These are phyloP conservation scores for Catocala sponsa DNA, from an alignment of 2,888 invertebrate genomes.

Conservation along the genomic window DNA sequence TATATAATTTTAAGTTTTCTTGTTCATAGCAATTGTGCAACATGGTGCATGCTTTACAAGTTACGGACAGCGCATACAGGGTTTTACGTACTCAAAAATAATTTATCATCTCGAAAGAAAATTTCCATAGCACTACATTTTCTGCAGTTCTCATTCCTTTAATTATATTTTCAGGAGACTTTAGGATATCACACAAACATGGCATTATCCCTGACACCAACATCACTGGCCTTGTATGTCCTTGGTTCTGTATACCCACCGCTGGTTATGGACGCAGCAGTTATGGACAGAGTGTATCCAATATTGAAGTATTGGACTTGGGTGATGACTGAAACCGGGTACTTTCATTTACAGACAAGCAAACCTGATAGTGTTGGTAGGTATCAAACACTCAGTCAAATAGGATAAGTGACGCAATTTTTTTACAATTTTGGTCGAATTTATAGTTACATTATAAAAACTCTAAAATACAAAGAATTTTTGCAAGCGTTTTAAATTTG, in stretches of 20 bases:
- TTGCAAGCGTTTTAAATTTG: too few relatives aligned
- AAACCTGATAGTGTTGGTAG: slow-evolving; percentile 47
- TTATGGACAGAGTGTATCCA: slow-evolving; percentile 35
- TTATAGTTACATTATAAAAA: neutral
- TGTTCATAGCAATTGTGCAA: too few relatives aligned
- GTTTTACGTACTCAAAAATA: too few relatives aligned
- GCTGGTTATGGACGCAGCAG: slow-evolving; percentile 9
- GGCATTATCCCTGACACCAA: slow-evolving; percentile 13
- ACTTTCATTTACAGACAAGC: slow-evolving; percentile 39
- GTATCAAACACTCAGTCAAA: neutral
- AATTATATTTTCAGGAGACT: slow-evolving; percentile 28
- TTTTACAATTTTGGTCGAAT: neutral
- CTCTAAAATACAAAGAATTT: too few relatives aligned
- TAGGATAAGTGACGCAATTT: neutral
- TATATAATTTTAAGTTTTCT: too few relatives aligned
- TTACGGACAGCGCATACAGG: too few relatives aligned
- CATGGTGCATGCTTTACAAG: too few relatives aligned
- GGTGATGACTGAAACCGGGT: slow-evolving; percentile 23
- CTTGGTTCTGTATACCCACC: slow-evolving; percentile 25
- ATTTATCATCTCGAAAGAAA: too few relatives aligned
- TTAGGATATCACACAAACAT: slow-evolving; percentile 39
- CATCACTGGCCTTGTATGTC: slow-evolving; percentile 17
- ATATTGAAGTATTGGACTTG: slow-evolving; percentile 11
- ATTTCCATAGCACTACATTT: too few relatives aligned
- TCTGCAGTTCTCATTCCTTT: neutral